Conservation (phyloP, 2,113 vertebrate species). For the Tretioscincus oriximinensis region DNA sequence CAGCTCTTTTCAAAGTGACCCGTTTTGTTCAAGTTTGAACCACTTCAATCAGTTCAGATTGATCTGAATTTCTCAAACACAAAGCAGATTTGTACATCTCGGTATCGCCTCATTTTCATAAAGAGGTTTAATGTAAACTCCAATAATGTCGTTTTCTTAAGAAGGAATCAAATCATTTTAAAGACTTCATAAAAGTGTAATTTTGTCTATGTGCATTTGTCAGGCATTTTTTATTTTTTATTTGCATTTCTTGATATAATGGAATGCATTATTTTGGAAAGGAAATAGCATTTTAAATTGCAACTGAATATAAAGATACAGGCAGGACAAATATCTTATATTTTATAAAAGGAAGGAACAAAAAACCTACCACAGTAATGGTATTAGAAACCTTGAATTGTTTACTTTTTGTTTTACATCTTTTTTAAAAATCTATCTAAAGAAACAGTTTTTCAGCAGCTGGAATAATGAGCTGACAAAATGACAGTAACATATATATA, state of each 20-base stretch:
- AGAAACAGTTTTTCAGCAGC: conserved; percentile 19
- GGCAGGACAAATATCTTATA: background rate
- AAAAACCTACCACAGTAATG: background rate
- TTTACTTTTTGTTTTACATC: background rate
- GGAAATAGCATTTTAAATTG: background rate
- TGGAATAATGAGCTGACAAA: conserved; percentile 16
- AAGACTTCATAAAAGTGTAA: background rate
- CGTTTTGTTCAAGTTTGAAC: too few relatives aligned
- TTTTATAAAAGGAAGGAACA: background rate
- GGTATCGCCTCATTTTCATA: background rate
- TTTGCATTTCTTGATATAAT: background rate
- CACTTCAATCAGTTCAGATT: too few relatives aligned
- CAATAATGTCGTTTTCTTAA: background rate
- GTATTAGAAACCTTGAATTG: background rate
- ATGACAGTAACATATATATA: conserved; percentile 12
- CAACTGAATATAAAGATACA: background rate
- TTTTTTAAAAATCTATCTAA: conserved; percentile 30
- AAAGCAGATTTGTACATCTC: too few relatives aligned
- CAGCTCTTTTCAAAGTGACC: too few relatives aligned
- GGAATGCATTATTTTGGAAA: background rate
- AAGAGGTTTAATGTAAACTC: background rate
- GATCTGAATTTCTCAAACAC: too few relatives aligned
- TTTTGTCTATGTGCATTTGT: background rate
- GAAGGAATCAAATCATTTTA: background rate
- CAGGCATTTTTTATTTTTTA: rapidly evolving